phyloP scores from a whole-genome alignment of 2,113 vertebrate genomes.

The Myanophis thanlyinensis region DNA sequence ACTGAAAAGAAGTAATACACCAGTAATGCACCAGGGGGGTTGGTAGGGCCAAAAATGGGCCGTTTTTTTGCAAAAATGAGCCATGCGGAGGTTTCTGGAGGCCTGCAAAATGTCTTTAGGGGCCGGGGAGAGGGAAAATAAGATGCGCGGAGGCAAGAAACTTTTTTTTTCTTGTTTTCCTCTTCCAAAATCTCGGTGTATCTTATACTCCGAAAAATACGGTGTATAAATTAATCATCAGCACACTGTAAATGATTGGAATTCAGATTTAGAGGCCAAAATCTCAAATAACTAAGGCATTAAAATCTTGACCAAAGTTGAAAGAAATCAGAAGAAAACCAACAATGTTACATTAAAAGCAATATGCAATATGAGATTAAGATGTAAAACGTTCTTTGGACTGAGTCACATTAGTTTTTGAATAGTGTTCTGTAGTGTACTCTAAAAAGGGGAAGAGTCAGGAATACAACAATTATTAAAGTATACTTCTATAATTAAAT shows the following conservation, averaged over 20 bases:
- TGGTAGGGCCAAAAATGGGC: no score
- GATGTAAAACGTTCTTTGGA: not conserved
- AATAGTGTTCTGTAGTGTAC: not conserved
- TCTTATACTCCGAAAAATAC: no score
- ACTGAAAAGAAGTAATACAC: no score
- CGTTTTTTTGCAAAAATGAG: no score
- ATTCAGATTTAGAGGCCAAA: not conserved
- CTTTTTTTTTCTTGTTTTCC: no score
- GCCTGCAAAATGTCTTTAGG: no score
- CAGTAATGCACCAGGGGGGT: no score
- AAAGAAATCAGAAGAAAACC: not conserved
- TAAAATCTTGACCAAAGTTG: not conserved
- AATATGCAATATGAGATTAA: not conserved
- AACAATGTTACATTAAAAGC: not conserved
- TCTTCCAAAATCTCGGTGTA: no score
- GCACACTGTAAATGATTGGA: not conserved
- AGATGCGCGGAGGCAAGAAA: no score
- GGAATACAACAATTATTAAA: not conserved
- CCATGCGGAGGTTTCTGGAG: no score
- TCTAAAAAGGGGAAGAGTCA: not conserved
- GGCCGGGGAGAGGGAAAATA: no score
- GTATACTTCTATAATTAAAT: not conserved
- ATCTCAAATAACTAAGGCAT: not conserved
- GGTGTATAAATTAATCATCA: not conserved
- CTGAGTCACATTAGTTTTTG: not conserved